Percentiles rank a stretch among this genome's conserved stretches.
phyloP scores from a whole-genome alignment of 2,888 invertebrate species.

The Chloroclystis v-ata region DNA sequence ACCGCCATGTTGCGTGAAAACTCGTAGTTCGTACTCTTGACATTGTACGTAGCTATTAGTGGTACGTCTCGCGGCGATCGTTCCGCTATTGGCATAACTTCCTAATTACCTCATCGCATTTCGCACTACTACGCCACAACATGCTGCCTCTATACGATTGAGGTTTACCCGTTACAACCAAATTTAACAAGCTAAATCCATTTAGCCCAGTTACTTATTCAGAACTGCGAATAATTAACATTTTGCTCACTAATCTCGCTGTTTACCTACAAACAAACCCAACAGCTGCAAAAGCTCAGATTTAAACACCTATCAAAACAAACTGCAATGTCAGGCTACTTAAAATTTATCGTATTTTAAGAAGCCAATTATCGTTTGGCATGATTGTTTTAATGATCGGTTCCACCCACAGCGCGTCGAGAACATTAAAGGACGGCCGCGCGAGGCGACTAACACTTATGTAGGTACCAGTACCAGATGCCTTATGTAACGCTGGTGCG shows the following conservation, averaged over 20 bases:
- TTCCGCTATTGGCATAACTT: conserved; percentile 48
- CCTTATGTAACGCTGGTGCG: conserved; percentile 63
- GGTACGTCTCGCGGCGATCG: conserved; percentile 31
- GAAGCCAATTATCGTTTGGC: conserved; percentile 5
- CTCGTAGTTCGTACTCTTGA: conserved; percentile 56
- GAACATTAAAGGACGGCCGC: conserved; percentile 18
- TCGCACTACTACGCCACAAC: conserved; percentile 15
- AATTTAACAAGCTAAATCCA: conserved; percentile 8
- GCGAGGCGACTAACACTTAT: conserved; percentile 20
- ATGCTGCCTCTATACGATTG: conserved; percentile 5
- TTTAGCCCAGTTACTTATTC: conserved; percentile 6
- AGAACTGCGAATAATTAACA: conserved; percentile 12
- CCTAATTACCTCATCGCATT: conserved; percentile 44
- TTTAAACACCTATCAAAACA: not conserved
- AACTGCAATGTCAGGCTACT: not conserved
- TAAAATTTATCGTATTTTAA: conserved; percentile 10
- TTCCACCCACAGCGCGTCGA: conserved; percentile 1
- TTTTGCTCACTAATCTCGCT: conserved; percentile 7
- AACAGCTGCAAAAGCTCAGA: not conserved
- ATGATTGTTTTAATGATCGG: conserved; percentile 4
- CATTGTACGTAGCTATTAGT: conserved; percentile 57
- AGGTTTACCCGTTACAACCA: conserved; percentile 6
- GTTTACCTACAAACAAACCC: not conserved
- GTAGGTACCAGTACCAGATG: conserved; percentile 10
- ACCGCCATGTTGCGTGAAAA: conserved; percentile 24